phyloP scores from a whole-genome alignment of 1,140 invertebrate species.

The Sipha flava region DNA sequence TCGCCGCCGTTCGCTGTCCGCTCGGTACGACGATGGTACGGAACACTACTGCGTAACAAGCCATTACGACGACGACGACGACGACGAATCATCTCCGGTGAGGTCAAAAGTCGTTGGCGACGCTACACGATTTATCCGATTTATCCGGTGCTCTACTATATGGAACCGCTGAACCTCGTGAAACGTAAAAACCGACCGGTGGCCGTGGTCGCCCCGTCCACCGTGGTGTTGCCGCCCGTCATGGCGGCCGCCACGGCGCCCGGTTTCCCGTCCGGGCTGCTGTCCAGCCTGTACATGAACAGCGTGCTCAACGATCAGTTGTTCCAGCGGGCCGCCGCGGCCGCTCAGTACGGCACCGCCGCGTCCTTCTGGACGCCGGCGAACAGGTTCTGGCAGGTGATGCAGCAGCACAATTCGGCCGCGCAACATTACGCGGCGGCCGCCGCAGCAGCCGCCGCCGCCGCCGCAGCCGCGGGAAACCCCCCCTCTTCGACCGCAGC shows the following conservation, averaged over 20 bases:
- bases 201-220: constrained; percentile 45
- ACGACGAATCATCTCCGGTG: no score
- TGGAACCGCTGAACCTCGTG: constrained; percentile 44
- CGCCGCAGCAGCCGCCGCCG: background rate
- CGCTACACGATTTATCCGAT: no score
- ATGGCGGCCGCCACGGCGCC: background rate
- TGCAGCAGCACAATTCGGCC: constrained; percentile 21
- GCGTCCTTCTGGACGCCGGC: constrained; percentile 13
- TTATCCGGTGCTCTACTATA: no score
- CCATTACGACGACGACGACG: no score
- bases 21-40: background rate
- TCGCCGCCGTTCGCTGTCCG: background rate
- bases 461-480: background rate
- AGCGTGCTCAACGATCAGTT: constrained; percentile 39
- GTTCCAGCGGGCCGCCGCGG: constrained; percentile 5
- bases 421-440: constrained; percentile 17
- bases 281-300: constrained; percentile 55
- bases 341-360: background rate
- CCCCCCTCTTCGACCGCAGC: background rate
- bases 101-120: no score
- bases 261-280: constrained; percentile 44
- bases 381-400: constrained; percentile 24
- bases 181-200: constrained; percentile 46
- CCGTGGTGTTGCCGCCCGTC: constrained; percentile 34
- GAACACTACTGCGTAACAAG: no score